Base-by-base conservation (phyloP, 2,888 invertebrate genomes). In the Tiliacea aurago region DNA sequence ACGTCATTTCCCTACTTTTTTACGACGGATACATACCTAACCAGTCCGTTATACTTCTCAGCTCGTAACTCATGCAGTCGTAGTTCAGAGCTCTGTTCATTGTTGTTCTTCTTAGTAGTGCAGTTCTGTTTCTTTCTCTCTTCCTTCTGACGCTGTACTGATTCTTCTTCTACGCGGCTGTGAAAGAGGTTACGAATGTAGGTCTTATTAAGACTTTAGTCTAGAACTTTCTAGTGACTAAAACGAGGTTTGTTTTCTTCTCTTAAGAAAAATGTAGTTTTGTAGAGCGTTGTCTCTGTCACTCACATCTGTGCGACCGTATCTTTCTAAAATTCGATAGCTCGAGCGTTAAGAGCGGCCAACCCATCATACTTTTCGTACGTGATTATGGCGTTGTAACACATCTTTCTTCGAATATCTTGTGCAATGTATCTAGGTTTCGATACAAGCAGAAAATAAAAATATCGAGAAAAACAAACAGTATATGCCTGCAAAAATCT, bases 11-110 rank as follows among this genome's bases (percentile, higher is more conserved):
- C 28, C 20, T 47, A 20, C n/a, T 1, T n/a, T 9, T 28, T 20
- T 28, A 4, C 9, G 13, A 28, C 1, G 13, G 33, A n/a, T 45
- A 33, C 70, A 11, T 70, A 96, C 96, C 96, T 97, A 65, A 99
- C 98, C 85, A 99, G 97, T 71, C 99, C 99, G 91, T 99, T 99
- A 92, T 99, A 99, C 76, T 99, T 99, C 95, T 99, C 99, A 2
- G 98, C 98, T 62, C 99, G 96, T 70, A 99, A 96, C 92, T 99
- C 99, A 92, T 99, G 99, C 68, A 99, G 96, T 81, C 98, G 97
- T 80, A 99, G 95, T 92, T 98, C 98, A 0, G 98, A 97, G 66
- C 93, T 93, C 11, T 93, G 90, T 15, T 95, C 95, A 82, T 93
- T 96, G 93, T 90, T 93, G 92, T 90, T 96, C 91, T 88, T 96